Conservation (phyloP, 2,888 invertebrate species). For the Cordylochernes scorpioides region DNA sequence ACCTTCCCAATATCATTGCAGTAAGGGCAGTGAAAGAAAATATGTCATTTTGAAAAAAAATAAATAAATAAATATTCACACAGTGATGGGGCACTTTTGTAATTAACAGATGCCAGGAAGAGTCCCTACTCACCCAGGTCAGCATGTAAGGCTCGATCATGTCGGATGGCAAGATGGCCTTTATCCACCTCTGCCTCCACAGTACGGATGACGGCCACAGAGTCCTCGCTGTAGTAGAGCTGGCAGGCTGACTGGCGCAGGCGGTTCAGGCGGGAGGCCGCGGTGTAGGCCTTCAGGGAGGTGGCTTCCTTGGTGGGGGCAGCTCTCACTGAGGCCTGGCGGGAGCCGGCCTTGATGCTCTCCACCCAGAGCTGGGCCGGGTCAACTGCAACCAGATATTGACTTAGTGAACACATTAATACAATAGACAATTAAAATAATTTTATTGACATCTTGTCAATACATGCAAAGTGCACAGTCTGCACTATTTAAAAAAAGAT, state of each 20-base stretch:
- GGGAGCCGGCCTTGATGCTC: conserved; percentile 7
- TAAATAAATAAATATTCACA: conserved; percentile 1
- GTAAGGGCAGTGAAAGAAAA: too few relatives aligned
- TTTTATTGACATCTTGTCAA: too few relatives aligned
- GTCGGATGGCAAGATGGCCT: conserved; percentile 40
- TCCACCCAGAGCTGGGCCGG: conserved; percentile 15
- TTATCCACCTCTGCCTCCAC: conserved; percentile 42
- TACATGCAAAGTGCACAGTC: too few relatives aligned
- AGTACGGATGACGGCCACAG: conserved; percentile 36
- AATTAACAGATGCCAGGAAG: neutral
- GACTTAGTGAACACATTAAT: too few relatives aligned
- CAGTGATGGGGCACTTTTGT: neutral
- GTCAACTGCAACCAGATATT: conserved; percentile 13
- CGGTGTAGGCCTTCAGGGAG: conserved; percentile 21
- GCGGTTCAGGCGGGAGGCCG: conserved; percentile 18
- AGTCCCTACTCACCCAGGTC: conserved; percentile 33
- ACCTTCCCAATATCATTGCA: too few relatives aligned
- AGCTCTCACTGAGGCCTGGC: neutral
- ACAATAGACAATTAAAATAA: too few relatives aligned
- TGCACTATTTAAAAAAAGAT: too few relatives aligned
- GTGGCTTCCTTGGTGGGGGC: conserved; percentile 21
- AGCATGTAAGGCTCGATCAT: conserved; percentile 49
- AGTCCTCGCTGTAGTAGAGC: conserved; percentile 34
- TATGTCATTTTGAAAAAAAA: too few relatives aligned
- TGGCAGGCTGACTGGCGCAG: conserved; percentile 27